Base-by-base conservation (phyloP, 1,140 invertebrate genomes). In the Drosophila oshimai region DNA sequence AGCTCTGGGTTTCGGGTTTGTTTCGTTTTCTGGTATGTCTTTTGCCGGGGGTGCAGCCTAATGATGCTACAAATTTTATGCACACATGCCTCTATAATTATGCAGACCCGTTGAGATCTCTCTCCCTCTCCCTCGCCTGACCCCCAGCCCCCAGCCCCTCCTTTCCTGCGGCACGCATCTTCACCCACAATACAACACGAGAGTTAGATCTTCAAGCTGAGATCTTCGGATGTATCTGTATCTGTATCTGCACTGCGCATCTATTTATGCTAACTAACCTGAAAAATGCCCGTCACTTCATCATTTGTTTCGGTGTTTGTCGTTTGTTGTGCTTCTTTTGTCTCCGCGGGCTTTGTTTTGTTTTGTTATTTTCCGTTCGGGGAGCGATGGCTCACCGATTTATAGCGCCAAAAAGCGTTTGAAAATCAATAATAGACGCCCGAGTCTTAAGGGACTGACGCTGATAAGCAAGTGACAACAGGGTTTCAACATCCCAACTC, bases 21-120 rank as follows among this genome's bases (percentile, higher is more conserved):
- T 51, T 34, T 36, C n/a, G n/a, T 36, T 45, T 49, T 45, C 31
- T 51, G 47, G 34, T 79, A 49, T 64, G 39, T 44, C 47, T 86
- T 80, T 75, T 29, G 81, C 80, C 80, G 80, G 80, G 80, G 80
- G 80, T 86, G 80, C 80, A 86, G 75, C 75, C 80, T 86, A 86
- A 86, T 86, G 80, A 86, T 86, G 81, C 80, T 39, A 86, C 80
- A 86, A 84, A 84, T 84, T 84, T 86, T 84, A 84, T 84, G 79
- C 80, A 86, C 72, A 70, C 70, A 84, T 79, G 65, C 76, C 81
- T 78, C 69, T 74, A 74, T 86, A 86, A 87, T 87, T 86, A 86
- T 86, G 58, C 58, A 28, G 58, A 60, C 54, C 58, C 58, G 54
- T 60, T 62, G 58, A 62, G 58, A 45, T 62, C 58, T 44, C 37